Evolutionary conservation across 2,888 invertebrate species (phyloP).

Genomic region (Cylloceria caligata): DNA sequence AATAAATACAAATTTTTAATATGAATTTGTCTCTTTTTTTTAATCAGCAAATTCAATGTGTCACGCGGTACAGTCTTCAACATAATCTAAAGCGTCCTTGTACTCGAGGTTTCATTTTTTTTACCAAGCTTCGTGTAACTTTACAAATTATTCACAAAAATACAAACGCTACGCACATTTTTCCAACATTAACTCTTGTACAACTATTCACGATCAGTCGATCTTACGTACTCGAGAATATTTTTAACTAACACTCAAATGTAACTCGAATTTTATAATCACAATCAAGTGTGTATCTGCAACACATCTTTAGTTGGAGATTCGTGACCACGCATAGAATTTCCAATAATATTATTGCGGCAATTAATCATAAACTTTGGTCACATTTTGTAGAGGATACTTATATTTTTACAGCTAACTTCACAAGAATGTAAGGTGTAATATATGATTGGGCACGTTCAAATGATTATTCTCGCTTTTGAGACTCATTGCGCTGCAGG

Average conservation of each 20-base stretch:
- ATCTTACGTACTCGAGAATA: not conserved
- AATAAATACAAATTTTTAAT: not conserved
- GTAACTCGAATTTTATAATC: slow-evolving; percentile 3
- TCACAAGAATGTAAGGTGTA: not conserved
- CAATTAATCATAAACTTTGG: slow-evolving; percentile 40
- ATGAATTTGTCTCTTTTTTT: not conserved
- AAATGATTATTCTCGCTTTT: not conserved
- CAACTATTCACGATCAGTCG: slow-evolving; percentile 9
- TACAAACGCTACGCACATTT: not conserved
- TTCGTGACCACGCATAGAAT: slow-evolving; percentile 30
- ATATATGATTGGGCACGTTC: not conserved
- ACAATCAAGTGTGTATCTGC: not conserved
- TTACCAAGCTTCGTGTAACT: not conserved
- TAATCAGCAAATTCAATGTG: not conserved
- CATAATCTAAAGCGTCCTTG: not conserved
- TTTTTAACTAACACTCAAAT: slow-evolving; percentile 11
- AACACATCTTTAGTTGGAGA: slow-evolving; percentile 1
- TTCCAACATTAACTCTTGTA: not conserved
- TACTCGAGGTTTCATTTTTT: not conserved
- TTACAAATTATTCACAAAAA: not conserved
- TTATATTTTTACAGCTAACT: not conserved
- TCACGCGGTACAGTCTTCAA: not conserved
- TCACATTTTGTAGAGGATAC: slow-evolving; percentile 38
- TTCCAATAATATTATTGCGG: slow-evolving; percentile 7
- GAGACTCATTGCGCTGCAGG: not conserved